These are phyloP conservation scores for Labrus mixtus DNA, from an alignment of 2,113 vertebrate species.

Conservation along the genomic window DNA sequence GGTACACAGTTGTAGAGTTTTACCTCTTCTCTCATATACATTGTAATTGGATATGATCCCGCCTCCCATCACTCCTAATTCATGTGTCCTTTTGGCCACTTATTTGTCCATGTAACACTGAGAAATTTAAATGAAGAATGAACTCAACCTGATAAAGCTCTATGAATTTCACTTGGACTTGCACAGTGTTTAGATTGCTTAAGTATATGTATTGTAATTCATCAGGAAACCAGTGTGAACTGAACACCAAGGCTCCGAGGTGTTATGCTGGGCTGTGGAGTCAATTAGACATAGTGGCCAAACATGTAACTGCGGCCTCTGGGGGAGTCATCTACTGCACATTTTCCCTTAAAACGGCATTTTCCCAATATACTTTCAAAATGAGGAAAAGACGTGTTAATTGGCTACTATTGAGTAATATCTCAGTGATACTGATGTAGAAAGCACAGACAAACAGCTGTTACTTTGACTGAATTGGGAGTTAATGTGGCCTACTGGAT, in stretches of 20 bases:
- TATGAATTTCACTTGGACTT: slow-evolving; percentile 11
- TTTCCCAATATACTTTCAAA: too few relatives aligned
- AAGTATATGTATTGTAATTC: slow-evolving; percentile 5
- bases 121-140: too few relatives aligned
- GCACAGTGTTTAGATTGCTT: slow-evolving; percentile 36
- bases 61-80: too few relatives aligned
- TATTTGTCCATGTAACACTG: not conserved
- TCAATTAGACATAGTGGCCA: too few relatives aligned
- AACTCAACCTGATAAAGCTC: not conserved
- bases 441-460: slow-evolving; percentile 10
- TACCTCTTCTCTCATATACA: not conserved
- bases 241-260: not conserved
- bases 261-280: too few relatives aligned
- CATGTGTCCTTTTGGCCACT: not conserved
- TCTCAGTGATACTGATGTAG: slow-evolving; percentile 33
- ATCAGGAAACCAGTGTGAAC: slow-evolving; percentile 12
- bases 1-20: slow-evolving; percentile 17
- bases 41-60: not conserved
- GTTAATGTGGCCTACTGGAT: not conserved
- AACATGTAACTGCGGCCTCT: too few relatives aligned
- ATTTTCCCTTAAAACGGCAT: too few relatives aligned
- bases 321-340: too few relatives aligned
- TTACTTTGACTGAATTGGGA: slow-evolving; percentile 15
- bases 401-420: too few relatives aligned
- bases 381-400: too few relatives aligned